Evolutionary conservation across 2,888 invertebrate species (phyloP), one percentile per base, ranked within the genome.

Genomic region (Coecobrya sp.): DNA sequence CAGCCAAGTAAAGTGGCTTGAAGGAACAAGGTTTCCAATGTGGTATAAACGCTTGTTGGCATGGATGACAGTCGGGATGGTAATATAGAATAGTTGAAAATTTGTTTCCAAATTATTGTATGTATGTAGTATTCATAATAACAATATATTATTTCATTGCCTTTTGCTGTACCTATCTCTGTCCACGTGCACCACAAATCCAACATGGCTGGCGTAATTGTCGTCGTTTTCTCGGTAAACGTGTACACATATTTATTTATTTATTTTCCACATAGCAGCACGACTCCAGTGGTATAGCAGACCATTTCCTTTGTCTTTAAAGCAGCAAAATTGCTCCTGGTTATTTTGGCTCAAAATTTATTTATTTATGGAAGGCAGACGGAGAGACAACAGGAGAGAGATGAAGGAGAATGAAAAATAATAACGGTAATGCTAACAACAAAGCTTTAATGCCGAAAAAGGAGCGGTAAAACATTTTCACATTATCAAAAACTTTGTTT

Each of bases 301-400:
- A 30, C 68, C 27, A 68, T 68, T 68, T 68, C 68, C 30, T 68
- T 68, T 68, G 30, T 68, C 30, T 68, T 22, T 16, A 68, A 27
- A 30, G 16, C 1, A 19, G n/a, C 4, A 55, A n/a, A 55, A 16
- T 10, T 59, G 19, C 68, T 68, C 13, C 16, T 13, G 68, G 27
- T n/a, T 3, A 27, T 68, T 49, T 49, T 36, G 36, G 36, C 49
- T 49, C 49, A 49, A 49, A 49, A 68, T 7, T 27, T 30, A 16
- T 68, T 13, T 68, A 68, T 36, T 68, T 13, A 7, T 68, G 25
- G 27, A 13, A 65, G 2, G 68, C 30, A 30, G 16, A 19, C 22
- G 27, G 13, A 7, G 68, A 16, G 25, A 25, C 4, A 25, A n/a
- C n/a, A 8, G 19, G 25, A 62, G 62, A 62, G 62, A 68, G 22